A percentile compares a stretch with the other conserved stretches of the same genome.
These are phyloP conservation scores for Prunella himalayana DNA, from an alignment of 2,113 vertebrate species.

Conservation along the genomic window DNA sequence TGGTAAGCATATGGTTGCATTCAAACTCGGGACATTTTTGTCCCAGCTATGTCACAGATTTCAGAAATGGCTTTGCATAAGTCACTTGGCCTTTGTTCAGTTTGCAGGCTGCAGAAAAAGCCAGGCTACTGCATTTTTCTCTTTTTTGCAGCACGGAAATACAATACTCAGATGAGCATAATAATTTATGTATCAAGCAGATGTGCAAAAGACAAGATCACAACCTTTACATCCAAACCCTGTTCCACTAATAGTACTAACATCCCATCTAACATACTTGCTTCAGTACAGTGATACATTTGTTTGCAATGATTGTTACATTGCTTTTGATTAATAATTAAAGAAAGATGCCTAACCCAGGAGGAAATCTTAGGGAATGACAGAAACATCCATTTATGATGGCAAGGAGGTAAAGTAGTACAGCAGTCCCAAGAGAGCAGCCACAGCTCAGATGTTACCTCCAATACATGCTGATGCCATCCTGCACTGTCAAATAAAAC, in stretches of 20 bases:
- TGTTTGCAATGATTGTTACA: conserved; percentile 64
- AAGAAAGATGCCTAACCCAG: conserved; percentile 59
- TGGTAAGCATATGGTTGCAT: not conserved
- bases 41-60: conserved; percentile 25
- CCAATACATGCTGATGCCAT: conserved; percentile 80
- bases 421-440: conserved; percentile 70
- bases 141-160: conserved; percentile 33
- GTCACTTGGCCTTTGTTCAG: conserved; percentile 39
- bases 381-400: conserved; percentile 67
- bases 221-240: not conserved
- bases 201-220: conserved; percentile 48
- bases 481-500: conserved; percentile 78
- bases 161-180: conserved; percentile 4
- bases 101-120: not conserved
- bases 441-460: conserved; percentile 72
- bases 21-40: not conserved
- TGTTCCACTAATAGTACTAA: not conserved
- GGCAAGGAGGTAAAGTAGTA: conserved; percentile 62
- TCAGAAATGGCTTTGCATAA: conserved; percentile 22
- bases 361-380: conserved; percentile 40
- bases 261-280: not conserved
- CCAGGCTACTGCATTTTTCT: not conserved
- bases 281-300: conserved; percentile 35
- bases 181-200: conserved; percentile 59
- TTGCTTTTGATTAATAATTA: conserved; percentile 71